Base-by-base conservation (phyloP, 2,113 vertebrate species). In the Triplophysa dalaica region DNA sequence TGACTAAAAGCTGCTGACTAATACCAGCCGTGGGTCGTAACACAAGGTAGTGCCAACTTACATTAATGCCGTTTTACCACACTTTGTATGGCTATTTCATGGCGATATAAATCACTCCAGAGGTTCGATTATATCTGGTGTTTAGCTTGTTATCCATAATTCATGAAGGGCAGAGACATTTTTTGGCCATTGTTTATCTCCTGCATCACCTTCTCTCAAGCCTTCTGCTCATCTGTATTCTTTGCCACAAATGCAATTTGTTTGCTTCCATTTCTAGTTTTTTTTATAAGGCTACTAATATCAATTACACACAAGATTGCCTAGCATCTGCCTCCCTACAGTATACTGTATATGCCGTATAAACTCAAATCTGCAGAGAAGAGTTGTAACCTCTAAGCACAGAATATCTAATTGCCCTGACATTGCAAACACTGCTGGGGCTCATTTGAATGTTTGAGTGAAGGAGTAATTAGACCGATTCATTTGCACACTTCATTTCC, bases 401-500 rank as follows among this genome's bases (percentile, higher is more conserved):
- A 75, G 81, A 64, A 79, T 89, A 85, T 87, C 86, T 91, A 91
- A 91, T 91, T 91, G 87, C 81, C 79, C 82, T 86, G 87, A 89
- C 89, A 89, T 83, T 84, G 81, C 85, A 90, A 88, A 87, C 58
- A 64, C 85, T 88, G 83, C 65, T 83, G 85, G 86, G 80, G 81
- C 87, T 91, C 89, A 89, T 93, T 90, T 92, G 84, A 89, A 87
- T 87, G 85, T 89, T 86, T 84, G 86, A 86, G 87, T 89, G 87
- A 92, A 91, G 86, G 87, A 91, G 89, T 87, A 87, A 87, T 92
- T 88, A 83, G 85, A 87, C 84, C 87, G 84, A 90, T 91, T 88
- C 86, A 85, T 87, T 86, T 91, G 90, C 90, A 89, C 86, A 86
- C 88, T 89, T 91, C 84, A 92, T 91, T 91, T 90, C 87, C 88